These are phyloP conservation scores for Calcarius lapponicus DNA, from an alignment of 2,797 vertebrate species.

Conservation along the genomic window DNA sequence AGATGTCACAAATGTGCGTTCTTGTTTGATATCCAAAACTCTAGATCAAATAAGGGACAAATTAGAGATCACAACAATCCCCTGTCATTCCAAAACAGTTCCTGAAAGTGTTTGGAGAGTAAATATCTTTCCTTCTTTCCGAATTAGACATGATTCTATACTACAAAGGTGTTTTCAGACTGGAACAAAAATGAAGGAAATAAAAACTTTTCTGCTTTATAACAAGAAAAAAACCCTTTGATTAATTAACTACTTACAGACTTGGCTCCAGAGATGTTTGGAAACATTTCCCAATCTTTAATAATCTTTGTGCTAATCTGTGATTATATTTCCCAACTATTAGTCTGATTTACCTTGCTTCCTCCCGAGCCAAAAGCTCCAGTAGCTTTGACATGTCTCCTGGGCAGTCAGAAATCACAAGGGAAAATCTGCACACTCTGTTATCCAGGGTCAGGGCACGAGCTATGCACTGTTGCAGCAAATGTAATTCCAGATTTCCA, in stretches of 20 bases:
- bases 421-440: constrained; percentile 84
- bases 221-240: background rate
- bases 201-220: background rate
- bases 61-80: background rate
- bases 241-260: background rate
- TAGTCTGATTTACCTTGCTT: constrained; percentile 79
- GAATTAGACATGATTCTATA: background rate
- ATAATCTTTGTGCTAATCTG: background rate
- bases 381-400: constrained; percentile 88
- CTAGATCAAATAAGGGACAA: constrained; percentile 68
- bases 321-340: background rate
- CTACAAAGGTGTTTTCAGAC: background rate
- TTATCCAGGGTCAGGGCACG: constrained; percentile 86
- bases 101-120: background rate
- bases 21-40: constrained; percentile 87
- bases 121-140: background rate
- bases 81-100: background rate
- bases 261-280: background rate
- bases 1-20: constrained; percentile 78
- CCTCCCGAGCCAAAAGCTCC: constrained; percentile 86
- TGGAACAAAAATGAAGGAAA: background rate
- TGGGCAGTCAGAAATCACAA: constrained; percentile 82
- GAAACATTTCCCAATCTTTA: background rate
- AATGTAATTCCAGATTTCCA: constrained; percentile 86
- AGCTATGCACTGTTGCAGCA: constrained; percentile 86